A percentile compares a stretch with the other conserved stretches of the same genome.
These are phyloP conservation scores for Frieseomelitta varia DNA, from an alignment of 1,140 invertebrate species.

Conservation along the genomic window DNA sequence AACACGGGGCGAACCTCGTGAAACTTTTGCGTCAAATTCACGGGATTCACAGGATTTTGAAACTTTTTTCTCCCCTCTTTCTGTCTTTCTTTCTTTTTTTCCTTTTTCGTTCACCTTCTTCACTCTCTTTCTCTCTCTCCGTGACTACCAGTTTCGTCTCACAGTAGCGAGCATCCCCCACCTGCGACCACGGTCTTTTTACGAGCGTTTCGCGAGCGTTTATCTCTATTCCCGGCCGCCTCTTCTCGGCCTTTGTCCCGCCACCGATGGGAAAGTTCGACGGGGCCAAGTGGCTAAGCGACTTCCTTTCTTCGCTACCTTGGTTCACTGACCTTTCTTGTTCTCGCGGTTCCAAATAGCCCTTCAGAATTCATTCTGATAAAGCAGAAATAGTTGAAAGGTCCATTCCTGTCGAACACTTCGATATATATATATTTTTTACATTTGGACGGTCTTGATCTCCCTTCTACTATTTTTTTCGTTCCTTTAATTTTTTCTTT, in stretches of 20 bases:
- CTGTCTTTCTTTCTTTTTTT: too few species aligned
- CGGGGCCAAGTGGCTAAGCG: conserved; percentile 62
- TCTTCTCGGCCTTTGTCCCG: conserved; percentile 61
- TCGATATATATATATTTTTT: too few species aligned
- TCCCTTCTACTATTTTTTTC: too few species aligned
- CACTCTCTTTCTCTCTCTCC: conserved; percentile 17
- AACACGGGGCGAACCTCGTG: conserved; percentile 44
- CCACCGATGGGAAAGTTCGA: conserved; percentile 68
- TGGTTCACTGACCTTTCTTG: conserved; percentile 56
- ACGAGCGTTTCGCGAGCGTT: conserved; percentile 60
- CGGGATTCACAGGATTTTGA: conserved; percentile 67
- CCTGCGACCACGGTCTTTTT: conserved; percentile 66
- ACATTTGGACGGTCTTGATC: too few species aligned
- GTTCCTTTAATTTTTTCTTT: too few species aligned
- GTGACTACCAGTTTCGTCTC: conserved; percentile 17
- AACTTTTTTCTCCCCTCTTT: conserved; percentile 55
- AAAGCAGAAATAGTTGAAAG: neutral
- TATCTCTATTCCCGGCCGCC: conserved; percentile 51
- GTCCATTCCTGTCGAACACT: neutral
- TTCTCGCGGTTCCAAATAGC: neutral
- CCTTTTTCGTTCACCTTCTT: too few species aligned
- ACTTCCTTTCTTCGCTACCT: conserved; percentile 65
- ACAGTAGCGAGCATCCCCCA: conserved; percentile 54
- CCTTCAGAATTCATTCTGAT: conserved; percentile 59
- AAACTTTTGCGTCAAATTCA: conserved; percentile 47